phyloP scores from a whole-genome alignment of 2,113 vertebrate species.

The Plecotus auritus region DNA sequence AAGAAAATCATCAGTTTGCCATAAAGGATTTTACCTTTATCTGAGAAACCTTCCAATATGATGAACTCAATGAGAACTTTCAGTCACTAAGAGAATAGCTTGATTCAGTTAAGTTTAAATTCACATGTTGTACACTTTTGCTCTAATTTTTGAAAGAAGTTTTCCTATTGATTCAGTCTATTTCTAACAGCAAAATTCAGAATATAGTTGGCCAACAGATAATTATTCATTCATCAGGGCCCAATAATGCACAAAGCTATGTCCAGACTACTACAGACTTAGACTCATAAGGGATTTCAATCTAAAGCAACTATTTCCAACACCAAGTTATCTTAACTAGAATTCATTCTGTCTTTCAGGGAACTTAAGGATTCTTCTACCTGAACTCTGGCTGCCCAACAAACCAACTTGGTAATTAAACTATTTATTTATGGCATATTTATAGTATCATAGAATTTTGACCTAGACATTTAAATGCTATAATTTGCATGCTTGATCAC shows the following conservation, averaged over 20 bases:
- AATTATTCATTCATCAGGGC: neutral
- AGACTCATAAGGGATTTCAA: neutral
- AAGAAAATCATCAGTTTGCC: conserved; percentile 13
- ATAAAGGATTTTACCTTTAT: conserved; percentile 39
- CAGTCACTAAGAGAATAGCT: neutral
- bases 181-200: conserved; percentile 10
- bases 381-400: neutral
- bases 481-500: neutral
- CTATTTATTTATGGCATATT: neutral
- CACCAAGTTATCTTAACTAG: neutral
- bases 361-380: neutral
- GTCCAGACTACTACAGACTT: neutral
- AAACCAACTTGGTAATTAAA: conserved; percentile 4
- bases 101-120: conserved; percentile 7
- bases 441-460: neutral
- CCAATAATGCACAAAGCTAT: neutral
- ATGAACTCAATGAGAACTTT: neutral
- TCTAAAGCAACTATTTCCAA: neutral
- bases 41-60: conserved; percentile 9
- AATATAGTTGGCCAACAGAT: neutral
- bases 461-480: neutral
- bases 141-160: neutral
- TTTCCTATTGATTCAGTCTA: neutral
- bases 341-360: neutral
- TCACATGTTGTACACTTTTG: neutral